A percentile compares a stretch with the other conserved stretches of the same genome.
Conservation (phyloP, 2,113 vertebrate species). For the Piprites chloris region DNA sequence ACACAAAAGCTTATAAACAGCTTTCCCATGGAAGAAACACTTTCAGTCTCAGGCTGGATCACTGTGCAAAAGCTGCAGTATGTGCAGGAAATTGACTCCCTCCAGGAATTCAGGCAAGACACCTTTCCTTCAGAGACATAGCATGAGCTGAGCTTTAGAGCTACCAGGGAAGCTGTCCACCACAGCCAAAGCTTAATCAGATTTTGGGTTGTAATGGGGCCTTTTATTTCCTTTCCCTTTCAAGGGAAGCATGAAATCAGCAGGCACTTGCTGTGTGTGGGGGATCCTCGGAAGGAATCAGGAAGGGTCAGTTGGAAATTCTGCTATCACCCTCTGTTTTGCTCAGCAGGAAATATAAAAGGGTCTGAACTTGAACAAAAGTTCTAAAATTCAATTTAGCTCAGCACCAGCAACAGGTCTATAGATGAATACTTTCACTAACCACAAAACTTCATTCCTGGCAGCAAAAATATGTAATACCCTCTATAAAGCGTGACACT, state of each 20-base stretch:
- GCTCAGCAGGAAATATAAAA: neutral
- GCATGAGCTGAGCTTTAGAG: neutral
- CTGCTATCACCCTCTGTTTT: neutral
- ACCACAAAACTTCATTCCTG: conserved; percentile 14
- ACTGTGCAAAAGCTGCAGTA: neutral
- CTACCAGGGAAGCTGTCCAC: neutral
- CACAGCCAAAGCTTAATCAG: neutral
- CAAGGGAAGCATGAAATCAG: neutral
- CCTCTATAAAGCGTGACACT: neutral
- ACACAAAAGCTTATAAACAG: neutral
- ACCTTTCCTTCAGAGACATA: neutral
- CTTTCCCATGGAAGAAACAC: neutral
- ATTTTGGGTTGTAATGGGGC: neutral
- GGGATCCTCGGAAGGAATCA: neutral
- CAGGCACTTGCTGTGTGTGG: neutral
- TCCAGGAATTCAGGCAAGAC: neutral
- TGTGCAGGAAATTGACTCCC: too few relatives aligned
- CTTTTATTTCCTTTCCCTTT: neutral
- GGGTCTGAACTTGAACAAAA: neutral
- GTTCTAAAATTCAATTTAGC: neutral
- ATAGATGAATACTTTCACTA: neutral
- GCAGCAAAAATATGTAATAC: neutral
- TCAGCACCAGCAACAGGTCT: neutral
- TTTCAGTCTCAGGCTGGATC: neutral
- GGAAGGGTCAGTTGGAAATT: neutral